These are phyloP conservation scores for Acrossocheilus fasciatus DNA, from an alignment of 2,797 vertebrate genomes.

Conservation along the genomic window DNA sequence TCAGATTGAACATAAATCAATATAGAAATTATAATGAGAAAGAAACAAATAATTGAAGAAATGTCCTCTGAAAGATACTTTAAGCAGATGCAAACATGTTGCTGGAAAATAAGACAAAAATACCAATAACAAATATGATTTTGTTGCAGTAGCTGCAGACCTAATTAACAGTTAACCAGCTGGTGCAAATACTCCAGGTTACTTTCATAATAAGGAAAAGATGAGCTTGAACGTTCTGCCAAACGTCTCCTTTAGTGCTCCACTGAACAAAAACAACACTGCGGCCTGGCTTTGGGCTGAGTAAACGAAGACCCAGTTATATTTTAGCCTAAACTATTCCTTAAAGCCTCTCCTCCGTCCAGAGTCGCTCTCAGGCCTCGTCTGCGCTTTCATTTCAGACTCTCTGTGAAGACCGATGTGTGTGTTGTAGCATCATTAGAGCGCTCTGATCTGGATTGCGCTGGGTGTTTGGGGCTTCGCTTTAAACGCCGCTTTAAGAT, in stretches of 20 bases:
- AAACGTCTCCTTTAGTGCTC: background rate
- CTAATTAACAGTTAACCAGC: background rate
- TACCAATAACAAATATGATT: background rate
- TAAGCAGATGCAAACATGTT: background rate
- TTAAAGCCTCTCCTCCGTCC: background rate
- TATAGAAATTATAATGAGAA: background rate
- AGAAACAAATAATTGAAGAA: background rate
- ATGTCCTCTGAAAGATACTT: background rate
- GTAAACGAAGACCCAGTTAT: background rate
- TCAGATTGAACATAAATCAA: too few relatives aligned
- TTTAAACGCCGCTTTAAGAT: background rate
- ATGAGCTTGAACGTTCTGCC: background rate
- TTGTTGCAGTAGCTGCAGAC: background rate
- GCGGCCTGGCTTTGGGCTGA: background rate
- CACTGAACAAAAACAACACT: background rate
- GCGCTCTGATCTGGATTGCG: background rate
- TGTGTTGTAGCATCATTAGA: background rate
- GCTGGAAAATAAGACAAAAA: background rate
- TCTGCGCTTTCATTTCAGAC: background rate
- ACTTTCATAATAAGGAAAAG: too few relatives aligned
- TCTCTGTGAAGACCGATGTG: background rate
- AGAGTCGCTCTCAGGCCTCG: too few relatives aligned
- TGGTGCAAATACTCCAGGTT: too few relatives aligned
- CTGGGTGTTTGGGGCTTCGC: background rate
- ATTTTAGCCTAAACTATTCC: slow-evolving; percentile 6